Base-by-base conservation (phyloP, 1,140 invertebrate species). In the Ptiloglossa arizonensis region DNA sequence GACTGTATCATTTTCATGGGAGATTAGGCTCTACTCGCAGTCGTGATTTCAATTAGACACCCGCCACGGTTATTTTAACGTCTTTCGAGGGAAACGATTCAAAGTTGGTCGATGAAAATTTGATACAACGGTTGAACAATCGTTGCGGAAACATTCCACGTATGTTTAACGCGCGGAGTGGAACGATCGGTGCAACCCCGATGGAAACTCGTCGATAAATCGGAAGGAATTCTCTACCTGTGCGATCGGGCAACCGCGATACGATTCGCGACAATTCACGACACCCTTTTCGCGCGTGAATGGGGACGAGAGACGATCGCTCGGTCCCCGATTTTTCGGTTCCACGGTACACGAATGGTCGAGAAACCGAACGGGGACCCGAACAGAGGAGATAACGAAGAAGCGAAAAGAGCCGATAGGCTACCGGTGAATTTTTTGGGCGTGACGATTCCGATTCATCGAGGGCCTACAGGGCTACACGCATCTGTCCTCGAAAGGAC, bases 1-100 rank as follows among this genome's bases (percentile, higher is more conserved):
- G 90, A 90, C 89, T 86, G 86, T 91, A 92, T 92, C 90, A 88
- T 90, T 92, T 92, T 92, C 90, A 90, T 91, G 87, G 88, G 85
- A 90, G 88, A 91, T 91, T 92, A 90, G 81, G 50, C 81, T 66
- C 48, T 68, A 79, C 59, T 77, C 57, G 57, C 71, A 76, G 68
- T 85, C 89, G 88, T 88, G 83, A 91, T 91, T 91, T 92, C 91
- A 92, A 92, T 91, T 91, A 91, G 82, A 86, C 68, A 57, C 32
- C 59, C 57, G 50, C 50, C 24, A 29, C 13, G 29, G n/a, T 48
- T 32, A 48, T 15, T 62, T 22, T 72, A 71, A 44, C 52, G 24
- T 74, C 38, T 72, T n/a, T 41, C 13, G 13, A 44, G 66, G 44
- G 6, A 50, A 56, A 46, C n/a, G 46, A 35, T 24, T 52, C 41